Base-by-base conservation (phyloP, 2,113 vertebrate genomes). In the Nanorana parkeri region DNA sequence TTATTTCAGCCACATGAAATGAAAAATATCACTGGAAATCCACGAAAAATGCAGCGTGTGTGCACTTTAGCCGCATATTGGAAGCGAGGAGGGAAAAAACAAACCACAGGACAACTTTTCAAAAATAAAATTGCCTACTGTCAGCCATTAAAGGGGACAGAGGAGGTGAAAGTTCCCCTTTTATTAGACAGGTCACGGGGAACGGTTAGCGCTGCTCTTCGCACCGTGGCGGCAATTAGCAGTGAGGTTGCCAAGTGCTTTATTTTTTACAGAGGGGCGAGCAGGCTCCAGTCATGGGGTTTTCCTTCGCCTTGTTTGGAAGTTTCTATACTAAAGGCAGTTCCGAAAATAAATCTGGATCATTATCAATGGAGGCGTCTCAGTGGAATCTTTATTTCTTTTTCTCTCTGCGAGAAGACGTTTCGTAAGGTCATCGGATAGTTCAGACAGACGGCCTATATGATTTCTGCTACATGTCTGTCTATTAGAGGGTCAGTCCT, bases 11-110 rank as follows among this genome's bases (percentile, higher is more conserved):
- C 80, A 83, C 80, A 83, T 83, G 71, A 83, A 83, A 76, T 83
- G 72, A 83, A 68, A 76, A 76, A 83, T 75, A 75, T 83, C 72
- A 83, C 56, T 76, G 80, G 41, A 63, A 83, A 83, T 72, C 80
- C 80, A 83, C 80, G 36, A 83, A 76, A 83, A 83, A 83, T 83
- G 80, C 80, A 67, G 72, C 64, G 71, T 83, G 80, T 83, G 72
- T 66, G 63, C 63, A 68, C 80, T 83, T 74, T 41, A 76, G 80
- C 80, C 80, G 68, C 80, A 83, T 55, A 76, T 76, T 83, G 80
- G 80, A 83, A 76, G 80, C 60, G 63, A 83, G 71, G 76, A 52
- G 80, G 80, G 80, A 76, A 83, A 83, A 75, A 83, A 76, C 64
- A 83, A 83, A 83, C 80, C 80, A 68, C 80, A 83, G 72, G 71